Evolutionary conservation across 2,888 invertebrate genomes (phyloP).

Genomic region (Scaeva pyrastri): DNA sequence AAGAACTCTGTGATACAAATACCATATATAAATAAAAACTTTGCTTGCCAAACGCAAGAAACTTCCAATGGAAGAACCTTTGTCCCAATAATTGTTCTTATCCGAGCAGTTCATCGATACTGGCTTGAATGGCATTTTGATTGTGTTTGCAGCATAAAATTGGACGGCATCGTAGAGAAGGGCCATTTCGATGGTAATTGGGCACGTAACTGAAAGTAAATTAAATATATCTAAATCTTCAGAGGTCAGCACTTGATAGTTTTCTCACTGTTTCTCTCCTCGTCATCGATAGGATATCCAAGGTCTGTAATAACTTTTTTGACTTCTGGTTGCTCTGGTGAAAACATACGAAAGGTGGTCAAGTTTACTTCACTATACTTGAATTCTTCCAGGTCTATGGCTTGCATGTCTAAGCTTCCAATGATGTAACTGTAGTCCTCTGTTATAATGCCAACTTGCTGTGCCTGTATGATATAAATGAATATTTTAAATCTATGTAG

Average conservation of each 20-base stretch:
- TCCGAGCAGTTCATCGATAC: slow-evolving; percentile 86
- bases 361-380: slow-evolving; percentile 93
- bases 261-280: slow-evolving; percentile 56
- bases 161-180: slow-evolving; percentile 93
- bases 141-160: slow-evolving; percentile 91
- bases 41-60: slow-evolving; percentile 85
- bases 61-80: slow-evolving; percentile 93
- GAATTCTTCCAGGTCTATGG: slow-evolving; percentile 88
- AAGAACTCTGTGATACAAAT: neutral
- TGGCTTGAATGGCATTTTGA: slow-evolving; percentile 85
- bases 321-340: slow-evolving; percentile 85
- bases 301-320: slow-evolving; percentile 82
- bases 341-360: slow-evolving; percentile 89
- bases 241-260: too few relatives aligned
- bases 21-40: neutral
- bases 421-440: slow-evolving; percentile 94
- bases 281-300: slow-evolving; percentile 73
- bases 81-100: slow-evolving; percentile 87
- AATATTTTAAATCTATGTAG: too few relatives aligned
- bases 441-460: slow-evolving; percentile 98
- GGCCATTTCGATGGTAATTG: slow-evolving; percentile 88
- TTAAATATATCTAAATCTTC: neutral
- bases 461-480: slow-evolving; percentile 88
- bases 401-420: slow-evolving; percentile 89
- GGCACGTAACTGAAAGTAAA: slow-evolving; percentile 78